A percentile compares a stretch with the other conserved stretches of the same genome.
phyloP scores from a whole-genome alignment of 1,140 invertebrate genomes.

The Hyles vespertilio region DNA sequence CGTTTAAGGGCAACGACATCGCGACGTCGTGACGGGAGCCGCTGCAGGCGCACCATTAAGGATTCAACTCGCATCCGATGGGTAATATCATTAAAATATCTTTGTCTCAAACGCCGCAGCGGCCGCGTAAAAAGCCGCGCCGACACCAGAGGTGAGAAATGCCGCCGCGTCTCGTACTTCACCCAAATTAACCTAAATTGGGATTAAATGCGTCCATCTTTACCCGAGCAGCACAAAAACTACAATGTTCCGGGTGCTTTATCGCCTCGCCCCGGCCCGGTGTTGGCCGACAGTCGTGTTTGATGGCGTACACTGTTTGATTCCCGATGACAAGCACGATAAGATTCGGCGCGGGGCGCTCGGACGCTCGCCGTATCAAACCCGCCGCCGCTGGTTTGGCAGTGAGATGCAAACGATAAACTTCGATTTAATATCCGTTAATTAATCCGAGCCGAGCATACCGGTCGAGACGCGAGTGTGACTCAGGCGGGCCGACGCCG shows the following conservation, averaged over 20 bases:
- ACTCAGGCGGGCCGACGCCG: slow-evolving; percentile 58
- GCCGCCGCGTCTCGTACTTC: slow-evolving; percentile 36
- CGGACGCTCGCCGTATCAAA: slow-evolving; percentile 53
- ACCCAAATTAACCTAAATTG: slow-evolving; percentile 38
- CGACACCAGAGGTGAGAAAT: slow-evolving; percentile 67
- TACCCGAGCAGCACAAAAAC: slow-evolving; percentile 19
- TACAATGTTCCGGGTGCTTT: slow-evolving; percentile 24
- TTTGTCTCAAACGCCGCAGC: slow-evolving; percentile 66
- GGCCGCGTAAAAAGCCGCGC: slow-evolving; percentile 52
- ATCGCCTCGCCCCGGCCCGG: slow-evolving; percentile 30
- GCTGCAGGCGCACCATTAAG: slow-evolving; percentile 56
- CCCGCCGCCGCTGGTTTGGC: slow-evolving; percentile 63
- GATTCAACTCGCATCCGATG: slow-evolving; percentile 66
- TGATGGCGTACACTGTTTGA: slow-evolving; percentile 69
- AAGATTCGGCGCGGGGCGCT: slow-evolving; percentile 39
- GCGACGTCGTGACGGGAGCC: slow-evolving; percentile 33
- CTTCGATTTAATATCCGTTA: slow-evolving; percentile 73
- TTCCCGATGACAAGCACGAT: slow-evolving; percentile 66
- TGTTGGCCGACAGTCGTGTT: slow-evolving; percentile 55
- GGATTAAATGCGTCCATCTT: slow-evolving; percentile 28
- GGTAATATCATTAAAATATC: slow-evolving; percentile 74
- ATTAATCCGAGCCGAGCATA: slow-evolving; percentile 70
- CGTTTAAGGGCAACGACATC: slow-evolving; percentile 70
- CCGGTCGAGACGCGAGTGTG: slow-evolving; percentile 59
- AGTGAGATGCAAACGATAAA: slow-evolving; percentile 70